A percentile compares a stretch with the other conserved stretches of the same genome.
These are phyloP conservation scores for Micrasema minimum DNA, from an alignment of 1,140 invertebrate species.

Conservation along the genomic window DNA sequence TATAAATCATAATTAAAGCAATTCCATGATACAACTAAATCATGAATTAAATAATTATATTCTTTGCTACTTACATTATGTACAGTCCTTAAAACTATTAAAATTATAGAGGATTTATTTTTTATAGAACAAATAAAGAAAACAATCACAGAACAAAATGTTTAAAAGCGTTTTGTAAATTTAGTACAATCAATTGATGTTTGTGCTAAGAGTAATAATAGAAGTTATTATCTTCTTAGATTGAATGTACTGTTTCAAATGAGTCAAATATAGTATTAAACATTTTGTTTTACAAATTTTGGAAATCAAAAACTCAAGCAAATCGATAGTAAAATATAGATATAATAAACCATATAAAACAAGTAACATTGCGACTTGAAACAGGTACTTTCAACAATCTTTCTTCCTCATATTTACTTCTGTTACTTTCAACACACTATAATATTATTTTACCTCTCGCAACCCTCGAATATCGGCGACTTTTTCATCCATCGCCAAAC, in stretches of 20 bases:
- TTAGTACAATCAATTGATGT: constrained; percentile 13
- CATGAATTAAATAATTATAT: constrained; percentile 45
- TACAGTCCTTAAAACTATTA: constrained; percentile 52
- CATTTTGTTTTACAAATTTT: constrained; percentile 48
- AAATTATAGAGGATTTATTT: constrained; percentile 49
- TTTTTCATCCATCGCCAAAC: background rate
- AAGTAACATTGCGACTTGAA: constrained; percentile 51
- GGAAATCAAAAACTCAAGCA: constrained; percentile 34
- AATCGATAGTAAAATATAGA: constrained; percentile 33
- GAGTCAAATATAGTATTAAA: constrained; percentile 38
- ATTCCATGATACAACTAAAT: constrained; percentile 42
- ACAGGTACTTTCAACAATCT: constrained; percentile 49
- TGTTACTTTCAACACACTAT: constrained; percentile 33
- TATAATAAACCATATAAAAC: constrained; percentile 51
- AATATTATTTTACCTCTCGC: constrained; percentile 17
- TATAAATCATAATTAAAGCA: constrained; percentile 50
- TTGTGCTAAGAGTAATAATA: too few relatives aligned
- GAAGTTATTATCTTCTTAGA: background rate
- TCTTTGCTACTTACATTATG: constrained; percentile 54
- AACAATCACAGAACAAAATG: constrained; percentile 54
- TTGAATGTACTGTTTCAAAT: constrained; percentile 27
- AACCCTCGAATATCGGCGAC: constrained; percentile 1
- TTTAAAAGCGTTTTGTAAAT: constrained; percentile 46
- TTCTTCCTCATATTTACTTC: background rate
- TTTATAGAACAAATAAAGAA: constrained; percentile 51